Percentiles rank a stretch among this genome's conserved stretches.
Evolutionary conservation across 2,113 vertebrate species (phyloP).

Genomic region (Anolis carolinensis): DNA sequence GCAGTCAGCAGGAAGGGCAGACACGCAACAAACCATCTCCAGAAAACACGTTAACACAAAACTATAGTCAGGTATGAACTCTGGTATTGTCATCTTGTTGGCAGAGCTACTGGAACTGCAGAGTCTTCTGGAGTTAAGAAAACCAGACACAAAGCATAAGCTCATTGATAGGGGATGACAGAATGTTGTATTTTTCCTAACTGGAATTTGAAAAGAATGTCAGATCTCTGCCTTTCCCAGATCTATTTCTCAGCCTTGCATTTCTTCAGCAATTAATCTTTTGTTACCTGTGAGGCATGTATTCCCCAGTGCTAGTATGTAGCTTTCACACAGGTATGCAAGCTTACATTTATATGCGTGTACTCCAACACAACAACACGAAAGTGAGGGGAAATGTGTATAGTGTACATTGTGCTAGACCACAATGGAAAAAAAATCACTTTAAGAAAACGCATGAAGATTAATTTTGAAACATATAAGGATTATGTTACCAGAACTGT

Average conservation of each 20-base stretch:
- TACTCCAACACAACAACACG: neutral
- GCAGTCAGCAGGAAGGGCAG: conserved; percentile 73
- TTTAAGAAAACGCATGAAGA: neutral
- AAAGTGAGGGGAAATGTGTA: neutral
- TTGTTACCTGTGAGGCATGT: neutral
- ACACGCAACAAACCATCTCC: conserved; percentile 69
- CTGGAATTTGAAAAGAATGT: neutral
- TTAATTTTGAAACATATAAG: neutral
- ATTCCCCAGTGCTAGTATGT: neutral
- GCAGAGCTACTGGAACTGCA: neutral
- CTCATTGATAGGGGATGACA: neutral
- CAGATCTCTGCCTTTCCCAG: neutral
- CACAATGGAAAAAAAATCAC: neutral
- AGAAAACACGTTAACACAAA: conserved; percentile 64
- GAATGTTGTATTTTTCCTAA: neutral
- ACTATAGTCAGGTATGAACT: conserved; percentile 77
- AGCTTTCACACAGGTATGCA: neutral
- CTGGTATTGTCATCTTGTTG: neutral
- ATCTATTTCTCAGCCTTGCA: neutral
- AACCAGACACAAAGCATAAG: neutral
- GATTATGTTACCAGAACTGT: neutral
- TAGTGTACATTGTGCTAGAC: neutral
- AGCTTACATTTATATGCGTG: neutral
- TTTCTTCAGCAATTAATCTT: neutral
- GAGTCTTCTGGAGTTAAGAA: fast-evolving